phyloP scores from a whole-genome alignment of 1,140 invertebrate genomes.

The Papilio aristodemus region DNA sequence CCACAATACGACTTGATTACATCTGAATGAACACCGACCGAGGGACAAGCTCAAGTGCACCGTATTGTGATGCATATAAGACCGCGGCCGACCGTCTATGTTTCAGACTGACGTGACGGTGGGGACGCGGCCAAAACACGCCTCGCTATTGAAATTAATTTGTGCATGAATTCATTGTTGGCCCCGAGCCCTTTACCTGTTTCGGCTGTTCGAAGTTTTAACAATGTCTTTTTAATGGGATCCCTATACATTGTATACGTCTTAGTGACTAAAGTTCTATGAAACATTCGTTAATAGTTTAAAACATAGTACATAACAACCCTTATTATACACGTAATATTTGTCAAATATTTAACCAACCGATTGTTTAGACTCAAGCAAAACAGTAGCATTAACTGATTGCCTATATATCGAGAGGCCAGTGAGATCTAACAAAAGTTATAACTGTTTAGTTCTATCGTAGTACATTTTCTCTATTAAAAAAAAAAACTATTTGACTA shows the following conservation, averaged over 20 bases:
- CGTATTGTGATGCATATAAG: slow-evolving; percentile 49
- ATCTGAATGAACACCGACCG: slow-evolving; percentile 51
- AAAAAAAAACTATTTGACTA: too few species aligned
- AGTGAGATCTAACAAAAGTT: too few species aligned
- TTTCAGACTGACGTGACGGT: slow-evolving; percentile 21
- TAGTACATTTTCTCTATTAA: too few species aligned
- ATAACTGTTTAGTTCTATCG: too few species aligned
- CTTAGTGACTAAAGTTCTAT: not conserved
- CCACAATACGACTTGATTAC: slow-evolving; percentile 48
- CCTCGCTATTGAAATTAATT: slow-evolving; percentile 28
- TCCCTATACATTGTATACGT: slow-evolving; percentile 7
- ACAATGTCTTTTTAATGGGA: slow-evolving; percentile 30
- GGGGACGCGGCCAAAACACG: slow-evolving; percentile 24
- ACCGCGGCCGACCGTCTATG: not conserved
- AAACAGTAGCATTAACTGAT: too few species aligned
- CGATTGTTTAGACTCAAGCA: not conserved
- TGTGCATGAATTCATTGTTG: slow-evolving; percentile 34
- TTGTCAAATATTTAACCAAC: not conserved
- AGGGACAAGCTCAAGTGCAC: slow-evolving; percentile 45
- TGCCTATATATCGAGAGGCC: too few species aligned
- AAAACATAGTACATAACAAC: not conserved
- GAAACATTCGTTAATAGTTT: not conserved
- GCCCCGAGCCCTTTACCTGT: slow-evolving; percentile 29
- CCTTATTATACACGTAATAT: not conserved
- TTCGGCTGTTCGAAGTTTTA: slow-evolving; percentile 25